Evolutionary conservation across 2,888 invertebrate species (phyloP).

Genomic region (Macrophya alboannulata): DNA sequence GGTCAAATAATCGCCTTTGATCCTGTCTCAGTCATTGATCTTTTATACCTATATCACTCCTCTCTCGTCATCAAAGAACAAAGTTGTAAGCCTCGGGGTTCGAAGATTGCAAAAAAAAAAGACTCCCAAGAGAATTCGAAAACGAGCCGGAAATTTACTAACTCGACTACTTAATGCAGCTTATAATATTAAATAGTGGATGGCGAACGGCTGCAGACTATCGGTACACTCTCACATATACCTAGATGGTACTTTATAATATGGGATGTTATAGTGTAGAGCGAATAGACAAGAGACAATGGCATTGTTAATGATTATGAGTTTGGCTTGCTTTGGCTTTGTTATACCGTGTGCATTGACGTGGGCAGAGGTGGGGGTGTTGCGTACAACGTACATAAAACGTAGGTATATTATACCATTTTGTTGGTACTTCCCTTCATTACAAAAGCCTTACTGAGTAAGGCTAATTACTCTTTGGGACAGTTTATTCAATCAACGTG

Average conservation of each 20-base stretch:
- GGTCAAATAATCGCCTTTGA: background rate
- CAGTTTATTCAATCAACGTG: conserved; percentile 13
- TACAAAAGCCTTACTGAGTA: background rate
- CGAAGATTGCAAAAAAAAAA: background rate
- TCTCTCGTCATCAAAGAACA: background rate
- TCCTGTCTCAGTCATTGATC: background rate
- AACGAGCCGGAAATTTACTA: too few species aligned
- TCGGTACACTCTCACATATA: too few species aligned
- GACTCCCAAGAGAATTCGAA: background rate
- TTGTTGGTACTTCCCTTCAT: conserved; percentile 7
- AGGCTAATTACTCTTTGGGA: conserved; percentile 29
- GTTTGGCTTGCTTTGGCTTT: background rate
- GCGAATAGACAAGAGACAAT: conserved; percentile 7
- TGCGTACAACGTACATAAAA: too few species aligned
- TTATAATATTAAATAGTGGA: too few species aligned
- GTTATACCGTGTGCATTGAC: conserved; percentile 8
- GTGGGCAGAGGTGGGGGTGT: background rate
- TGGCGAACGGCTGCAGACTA: too few species aligned
- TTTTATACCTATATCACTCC: background rate
- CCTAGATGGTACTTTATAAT: too few species aligned
- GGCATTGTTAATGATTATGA: conserved; percentile 30
- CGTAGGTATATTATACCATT: background rate
- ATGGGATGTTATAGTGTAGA: background rate
- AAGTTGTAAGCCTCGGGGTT: background rate
- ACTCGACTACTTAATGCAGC: too few species aligned